Evolutionary conservation across 2,888 invertebrate species (phyloP).

Genomic region (Poecilus cupreus): DNA sequence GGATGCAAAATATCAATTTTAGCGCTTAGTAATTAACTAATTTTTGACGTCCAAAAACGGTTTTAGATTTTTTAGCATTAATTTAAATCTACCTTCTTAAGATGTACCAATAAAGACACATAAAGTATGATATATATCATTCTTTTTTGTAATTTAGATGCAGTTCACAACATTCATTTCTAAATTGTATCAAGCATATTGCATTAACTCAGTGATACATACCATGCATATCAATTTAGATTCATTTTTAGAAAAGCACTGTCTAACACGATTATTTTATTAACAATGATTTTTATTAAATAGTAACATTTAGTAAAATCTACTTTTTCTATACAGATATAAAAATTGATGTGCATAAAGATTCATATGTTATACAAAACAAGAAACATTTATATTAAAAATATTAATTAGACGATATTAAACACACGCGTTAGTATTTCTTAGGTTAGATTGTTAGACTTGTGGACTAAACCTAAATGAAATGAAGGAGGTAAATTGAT

Average conservation of each 20-base stretch:
- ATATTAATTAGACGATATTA: neutral
- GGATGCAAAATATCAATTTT: too few relatives aligned
- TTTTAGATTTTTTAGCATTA: too few relatives aligned
- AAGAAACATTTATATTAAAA: neutral
- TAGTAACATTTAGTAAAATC: slow-evolving; percentile 16
- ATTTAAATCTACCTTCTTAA: neutral
- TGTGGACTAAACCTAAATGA: too few relatives aligned
- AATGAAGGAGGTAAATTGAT: too few relatives aligned
- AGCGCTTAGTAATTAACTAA: too few relatives aligned
- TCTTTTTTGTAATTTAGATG: slow-evolving; percentile 4
- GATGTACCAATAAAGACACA: neutral
- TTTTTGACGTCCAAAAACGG: too few relatives aligned
- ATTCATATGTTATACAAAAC: neutral
- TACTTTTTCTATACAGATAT: slow-evolving; percentile 14
- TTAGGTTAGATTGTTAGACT: too few relatives aligned
- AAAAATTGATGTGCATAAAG: slow-evolving; percentile 12
- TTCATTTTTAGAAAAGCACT: neutral
- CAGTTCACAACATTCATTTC: slow-evolving; percentile 19
- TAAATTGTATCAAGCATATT: slow-evolving; percentile 19
- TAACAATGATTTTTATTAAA: neutral
- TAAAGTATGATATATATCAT: neutral
- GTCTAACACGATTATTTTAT: neutral
- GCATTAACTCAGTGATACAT: slow-evolving; percentile 21
- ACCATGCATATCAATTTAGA: slow-evolving; percentile 36
- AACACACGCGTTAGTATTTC: too few relatives aligned